Conservation (phyloP, 2,797 vertebrate genomes). For the Falco berigora region DNA sequence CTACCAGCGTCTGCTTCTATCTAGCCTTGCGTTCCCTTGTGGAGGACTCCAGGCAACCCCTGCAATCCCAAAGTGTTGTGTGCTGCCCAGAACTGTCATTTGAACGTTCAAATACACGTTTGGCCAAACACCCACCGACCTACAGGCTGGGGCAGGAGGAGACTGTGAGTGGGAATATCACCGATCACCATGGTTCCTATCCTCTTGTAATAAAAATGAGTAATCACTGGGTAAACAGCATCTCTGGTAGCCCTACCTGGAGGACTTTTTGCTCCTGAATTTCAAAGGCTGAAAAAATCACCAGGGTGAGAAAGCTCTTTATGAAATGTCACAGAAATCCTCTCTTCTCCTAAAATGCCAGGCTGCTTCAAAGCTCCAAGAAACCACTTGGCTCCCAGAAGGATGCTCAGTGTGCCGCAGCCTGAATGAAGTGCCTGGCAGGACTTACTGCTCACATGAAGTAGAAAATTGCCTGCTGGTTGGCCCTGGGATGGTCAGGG, state of each 20-base stretch:
- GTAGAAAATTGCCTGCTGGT: background rate
- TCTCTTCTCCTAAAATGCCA: background rate
- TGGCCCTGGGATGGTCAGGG: background rate
- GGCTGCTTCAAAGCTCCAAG: background rate
- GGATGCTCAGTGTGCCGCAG: background rate
- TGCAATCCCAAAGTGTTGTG: background rate
- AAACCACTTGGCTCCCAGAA: background rate
- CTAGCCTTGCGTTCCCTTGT: background rate
- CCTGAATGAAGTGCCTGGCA: background rate
- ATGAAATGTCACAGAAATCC: background rate
- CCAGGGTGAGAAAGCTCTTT: background rate
- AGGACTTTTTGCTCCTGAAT: background rate
- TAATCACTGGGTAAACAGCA: background rate
- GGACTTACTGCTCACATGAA: background rate
- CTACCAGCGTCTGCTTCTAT: background rate
- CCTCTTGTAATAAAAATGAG: background rate
- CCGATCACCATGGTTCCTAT: background rate
- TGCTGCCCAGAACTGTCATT: background rate
- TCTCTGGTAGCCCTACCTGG: background rate
- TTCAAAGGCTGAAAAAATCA: background rate
- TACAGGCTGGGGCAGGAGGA: fast-evolving
- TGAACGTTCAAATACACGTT: background rate
- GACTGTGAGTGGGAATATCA: background rate
- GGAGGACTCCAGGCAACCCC: background rate
- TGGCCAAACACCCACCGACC: background rate